phyloP scores from a whole-genome alignment of 2,888 invertebrate genomes.

The Trypoxylon attenuatum region DNA sequence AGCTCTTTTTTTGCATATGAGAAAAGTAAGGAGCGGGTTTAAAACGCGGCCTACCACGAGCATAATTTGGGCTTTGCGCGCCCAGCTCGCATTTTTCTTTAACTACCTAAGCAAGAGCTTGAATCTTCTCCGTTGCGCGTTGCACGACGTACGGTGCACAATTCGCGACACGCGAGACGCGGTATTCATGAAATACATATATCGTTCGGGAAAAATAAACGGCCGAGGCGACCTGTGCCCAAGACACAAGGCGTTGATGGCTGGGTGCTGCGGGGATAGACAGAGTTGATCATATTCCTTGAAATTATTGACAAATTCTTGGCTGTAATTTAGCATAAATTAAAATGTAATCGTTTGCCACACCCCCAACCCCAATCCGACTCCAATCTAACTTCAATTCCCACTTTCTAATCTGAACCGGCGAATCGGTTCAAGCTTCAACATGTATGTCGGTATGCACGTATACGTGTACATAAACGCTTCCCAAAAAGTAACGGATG shows the following conservation, averaged over 20 bases:
- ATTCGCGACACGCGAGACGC: constrained; percentile 66
- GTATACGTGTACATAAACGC: too few relatives aligned
- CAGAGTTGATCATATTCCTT: constrained; percentile 68
- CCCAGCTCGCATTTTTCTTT: constrained; percentile 67
- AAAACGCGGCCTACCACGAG: constrained; percentile 73
- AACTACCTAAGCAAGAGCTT: constrained; percentile 56
- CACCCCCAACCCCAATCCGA: background rate
- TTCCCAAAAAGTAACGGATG: too few relatives aligned
- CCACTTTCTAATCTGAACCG: background rate
- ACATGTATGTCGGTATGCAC: too few relatives aligned
- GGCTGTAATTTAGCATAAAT: constrained; percentile 51
- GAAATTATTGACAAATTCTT: constrained; percentile 48
- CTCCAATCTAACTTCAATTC: background rate
- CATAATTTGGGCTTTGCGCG: constrained; percentile 72
- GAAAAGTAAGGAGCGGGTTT: constrained; percentile 66
- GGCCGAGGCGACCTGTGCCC: constrained; percentile 70
- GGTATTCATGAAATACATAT: constrained; percentile 62
- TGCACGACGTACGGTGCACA: too few relatives aligned
- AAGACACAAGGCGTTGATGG: constrained; percentile 67
- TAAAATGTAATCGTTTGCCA: too few relatives aligned
- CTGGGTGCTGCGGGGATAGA: constrained; percentile 74
- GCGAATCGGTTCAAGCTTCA: background rate
- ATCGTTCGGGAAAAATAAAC: constrained; percentile 68
- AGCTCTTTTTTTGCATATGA: constrained; percentile 45
- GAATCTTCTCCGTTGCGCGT: constrained; percentile 68